These are phyloP conservation scores for Stegophylla sp. DNA, from an alignment of 2,888 invertebrate genomes.

Conservation along the genomic window DNA sequence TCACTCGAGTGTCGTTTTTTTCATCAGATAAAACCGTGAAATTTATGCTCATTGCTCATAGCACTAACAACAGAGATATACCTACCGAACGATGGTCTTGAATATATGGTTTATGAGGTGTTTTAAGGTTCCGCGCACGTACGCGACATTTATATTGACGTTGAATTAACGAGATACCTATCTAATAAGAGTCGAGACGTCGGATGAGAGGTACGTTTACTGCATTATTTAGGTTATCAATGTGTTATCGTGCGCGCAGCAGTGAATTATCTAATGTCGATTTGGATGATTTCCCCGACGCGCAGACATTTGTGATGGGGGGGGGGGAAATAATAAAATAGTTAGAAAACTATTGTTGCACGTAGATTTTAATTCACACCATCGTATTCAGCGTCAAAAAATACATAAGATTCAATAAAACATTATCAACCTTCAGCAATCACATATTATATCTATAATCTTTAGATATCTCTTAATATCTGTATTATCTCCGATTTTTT, in stretches of 20 bases:
- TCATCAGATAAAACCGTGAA: slow-evolving; percentile 23
- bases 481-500: too few species aligned
- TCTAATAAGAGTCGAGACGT: slow-evolving; percentile 42
- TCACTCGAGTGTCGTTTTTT: slow-evolving; percentile 21
- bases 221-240: slow-evolving; percentile 36
- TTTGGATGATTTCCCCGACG: too few species aligned
- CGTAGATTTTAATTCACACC: too few species aligned
- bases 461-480: too few species aligned
- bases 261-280: too few species aligned
- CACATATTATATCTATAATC: too few species aligned
- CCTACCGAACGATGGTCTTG: slow-evolving; percentile 1
- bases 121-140: slow-evolving; percentile 47
- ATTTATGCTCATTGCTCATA: slow-evolving; percentile 41
- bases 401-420: too few species aligned
- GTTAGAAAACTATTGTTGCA: too few species aligned
- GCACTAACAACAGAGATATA: slow-evolving; percentile 31
- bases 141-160: slow-evolving; percentile 43
- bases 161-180: slow-evolving; percentile 37
- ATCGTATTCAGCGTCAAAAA: too few species aligned
- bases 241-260: background rate
- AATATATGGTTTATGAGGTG: slow-evolving; percentile 38
- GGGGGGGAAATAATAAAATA: too few species aligned
- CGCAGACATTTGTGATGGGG: too few species aligned
- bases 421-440: too few species aligned
- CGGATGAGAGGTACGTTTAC: slow-evolving; percentile 20